Base-by-base conservation (phyloP, 2,888 invertebrate genomes). In the Ennomos fuscantarius region DNA sequence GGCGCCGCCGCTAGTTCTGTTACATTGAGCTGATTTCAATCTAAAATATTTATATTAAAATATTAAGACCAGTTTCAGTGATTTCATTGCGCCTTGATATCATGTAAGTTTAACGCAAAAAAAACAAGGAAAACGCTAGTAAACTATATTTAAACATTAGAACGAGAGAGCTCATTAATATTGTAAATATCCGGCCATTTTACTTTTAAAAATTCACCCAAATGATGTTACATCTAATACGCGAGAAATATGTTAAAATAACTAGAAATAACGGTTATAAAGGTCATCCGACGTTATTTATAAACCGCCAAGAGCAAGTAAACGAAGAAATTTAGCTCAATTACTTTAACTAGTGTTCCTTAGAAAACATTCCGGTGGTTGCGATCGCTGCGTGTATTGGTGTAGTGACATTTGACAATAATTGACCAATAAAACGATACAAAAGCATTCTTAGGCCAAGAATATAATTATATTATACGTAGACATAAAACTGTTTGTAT, bases 321-420 rank as follows among this genome's bases (percentile, higher is more conserved):
- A 37, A 35, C 13, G 41, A 40, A 54, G 44, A 34, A 52, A 35
- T 31, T 40, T 2, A 40, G 52, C 34, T 10, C 45, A 40, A 45
- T 52, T 40, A 40, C 54, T 66, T 58, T 49, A 24, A 3, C 24
- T 24, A 6, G 2, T 24, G 6, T 63, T 63, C 65, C 51, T 64
- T 46, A 44, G 61, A 49, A 67, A 69, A 67, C 57, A 51, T 54
- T 46, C 59, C 58, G 1, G 40, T 3, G 62, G 43, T 36, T 52
- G 39, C 11, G 32, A 43, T n/a, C n/a, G n/a, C n/a, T n/a, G n/a
- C 2, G 0, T 24, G 24, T 15, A 37, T 40, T 36, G 12, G 6
- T 24, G 15, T 9, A 15, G n/a, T 9, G 31, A 31, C n/a, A 34
- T 31, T 9, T 46, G 24, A 24, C 6, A 24, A 15, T 36, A 32